Evolutionary conservation across 2,797 vertebrate genomes (phyloP).

Genomic region (Microctenopoma steveboyesi): DNA sequence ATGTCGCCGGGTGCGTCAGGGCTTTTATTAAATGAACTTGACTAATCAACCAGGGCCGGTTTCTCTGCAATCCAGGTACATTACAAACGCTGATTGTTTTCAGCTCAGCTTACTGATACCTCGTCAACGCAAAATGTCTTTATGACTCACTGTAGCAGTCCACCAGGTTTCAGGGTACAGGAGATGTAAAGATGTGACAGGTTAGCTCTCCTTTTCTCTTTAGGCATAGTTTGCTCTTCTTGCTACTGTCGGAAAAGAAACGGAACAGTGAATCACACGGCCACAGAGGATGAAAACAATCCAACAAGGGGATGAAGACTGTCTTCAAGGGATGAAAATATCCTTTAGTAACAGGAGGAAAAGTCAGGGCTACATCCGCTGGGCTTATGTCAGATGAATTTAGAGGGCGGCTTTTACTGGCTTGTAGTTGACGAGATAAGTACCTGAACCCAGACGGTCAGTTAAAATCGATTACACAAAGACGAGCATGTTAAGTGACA

Average conservation of each 20-base stretch:
- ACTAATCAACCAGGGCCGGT: slow-evolving; percentile 22
- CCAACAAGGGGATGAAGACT: neutral
- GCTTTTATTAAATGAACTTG: slow-evolving; percentile 8
- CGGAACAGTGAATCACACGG: slow-evolving; percentile 54
- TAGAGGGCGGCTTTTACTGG: slow-evolving; percentile 58
- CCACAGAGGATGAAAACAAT: slow-evolving; percentile 43
- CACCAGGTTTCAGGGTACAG: slow-evolving; percentile 20
- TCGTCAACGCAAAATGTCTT: slow-evolving; percentile 50
- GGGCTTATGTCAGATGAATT: slow-evolving; percentile 37
- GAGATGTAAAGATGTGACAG: slow-evolving; percentile 53
- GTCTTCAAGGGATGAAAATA: slow-evolving; percentile 31
- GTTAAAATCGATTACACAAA: slow-evolving; percentile 59
- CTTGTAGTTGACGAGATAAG: slow-evolving; percentile 59
- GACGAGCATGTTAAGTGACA: slow-evolving; percentile 61
- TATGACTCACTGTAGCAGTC: slow-evolving; percentile 30
- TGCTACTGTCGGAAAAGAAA: slow-evolving; percentile 48
- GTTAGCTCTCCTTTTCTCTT: slow-evolving; percentile 40
- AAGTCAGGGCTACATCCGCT: slow-evolving; percentile 29
- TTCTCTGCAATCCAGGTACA: slow-evolving; percentile 40
- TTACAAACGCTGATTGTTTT: slow-evolving; percentile 21
- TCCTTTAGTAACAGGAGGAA: slow-evolving; percentile 46
- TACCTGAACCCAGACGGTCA: slow-evolving; percentile 44
- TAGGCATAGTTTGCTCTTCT: slow-evolving; percentile 23
- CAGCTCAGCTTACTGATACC: slow-evolving; percentile 22
- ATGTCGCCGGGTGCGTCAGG: slow-evolving; percentile 26